Evolutionary conservation across 2,797 vertebrate species (phyloP).

Genomic region (Enteromius unitaeniatus): DNA sequence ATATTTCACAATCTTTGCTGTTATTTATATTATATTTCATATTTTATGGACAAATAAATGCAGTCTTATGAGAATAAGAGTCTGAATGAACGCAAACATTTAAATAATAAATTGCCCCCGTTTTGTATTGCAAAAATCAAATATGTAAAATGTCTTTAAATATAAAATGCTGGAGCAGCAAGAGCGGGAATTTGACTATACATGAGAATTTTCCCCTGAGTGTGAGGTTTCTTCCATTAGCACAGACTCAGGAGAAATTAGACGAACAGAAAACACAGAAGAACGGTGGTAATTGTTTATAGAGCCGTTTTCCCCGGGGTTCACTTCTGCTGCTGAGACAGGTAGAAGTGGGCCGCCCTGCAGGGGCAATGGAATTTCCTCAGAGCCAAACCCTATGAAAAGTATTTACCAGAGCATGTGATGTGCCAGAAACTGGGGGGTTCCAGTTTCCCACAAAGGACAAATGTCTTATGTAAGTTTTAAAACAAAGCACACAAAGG

Average conservation of each 20-base stretch:
- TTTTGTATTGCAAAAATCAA: background rate
- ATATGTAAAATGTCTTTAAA: background rate
- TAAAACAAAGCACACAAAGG: conserved; percentile 33
- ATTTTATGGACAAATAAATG: background rate
- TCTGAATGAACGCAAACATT: background rate
- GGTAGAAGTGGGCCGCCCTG: conserved; percentile 22
- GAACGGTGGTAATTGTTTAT: conserved; percentile 46
- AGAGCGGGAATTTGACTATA: background rate
- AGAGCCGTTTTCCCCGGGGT: conserved; percentile 23
- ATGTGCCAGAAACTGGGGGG: conserved; percentile 41
- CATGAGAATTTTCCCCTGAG: conserved; percentile 29
- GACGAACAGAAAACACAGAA: conserved; percentile 2
- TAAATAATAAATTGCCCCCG: background rate
- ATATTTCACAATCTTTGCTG: background rate
- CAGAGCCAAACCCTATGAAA: conserved; percentile 30
- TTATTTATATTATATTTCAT: no score
- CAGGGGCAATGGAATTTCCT: conserved; percentile 36
- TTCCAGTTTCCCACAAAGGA: conserved; percentile 38
- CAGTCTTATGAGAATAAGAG: background rate
- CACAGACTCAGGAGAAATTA: conserved; percentile 51
- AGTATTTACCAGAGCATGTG: conserved; percentile 51
- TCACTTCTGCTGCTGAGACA: conserved; percentile 42
- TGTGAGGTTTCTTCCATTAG: conserved; percentile 40
- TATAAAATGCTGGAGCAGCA: conserved; percentile 23
- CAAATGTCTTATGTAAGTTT: conserved; percentile 49